A percentile compares a stretch with the other conserved stretches of the same genome.
Evolutionary conservation across 2,888 invertebrate genomes (phyloP).

Genomic region (Nephrotoma appendiculata): DNA sequence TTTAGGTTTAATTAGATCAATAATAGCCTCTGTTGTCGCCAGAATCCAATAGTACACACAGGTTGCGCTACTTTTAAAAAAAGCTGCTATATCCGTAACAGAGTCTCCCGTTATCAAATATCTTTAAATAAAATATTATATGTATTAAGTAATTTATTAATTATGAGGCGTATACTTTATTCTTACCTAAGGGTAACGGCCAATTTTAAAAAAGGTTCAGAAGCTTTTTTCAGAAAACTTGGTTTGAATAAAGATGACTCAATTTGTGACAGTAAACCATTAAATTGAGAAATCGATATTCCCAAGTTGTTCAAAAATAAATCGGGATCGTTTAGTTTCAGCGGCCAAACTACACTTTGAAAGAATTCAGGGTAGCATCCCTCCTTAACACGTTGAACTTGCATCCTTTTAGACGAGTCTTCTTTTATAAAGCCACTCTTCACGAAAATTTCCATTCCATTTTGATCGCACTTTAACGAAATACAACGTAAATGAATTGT

Average conservation of each 20-base stretch:
- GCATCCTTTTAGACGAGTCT: no score
- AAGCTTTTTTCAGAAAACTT: neutral
- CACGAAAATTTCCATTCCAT: no score
- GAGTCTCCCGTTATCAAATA: neutral
- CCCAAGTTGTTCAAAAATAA: neutral
- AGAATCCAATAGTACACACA: neutral
- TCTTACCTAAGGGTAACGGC: neutral
- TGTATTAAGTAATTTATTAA: neutral
- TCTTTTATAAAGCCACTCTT: no score
- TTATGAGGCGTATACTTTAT: neutral
- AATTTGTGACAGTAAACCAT: neutral
- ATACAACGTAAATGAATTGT: no score
- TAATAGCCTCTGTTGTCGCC: neutral
- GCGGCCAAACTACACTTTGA: neutral
- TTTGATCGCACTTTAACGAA: no score
- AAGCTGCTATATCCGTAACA: no score
- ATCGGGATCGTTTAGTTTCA: neutral
- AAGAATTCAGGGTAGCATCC: no score
- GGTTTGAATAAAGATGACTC: neutral
- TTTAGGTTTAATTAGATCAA: neutral
- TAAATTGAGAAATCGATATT: neutral
- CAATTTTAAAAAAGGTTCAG: neutral
- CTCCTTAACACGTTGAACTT: no score
- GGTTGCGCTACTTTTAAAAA: neutral
- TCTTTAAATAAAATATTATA: neutral